Base-by-base conservation (phyloP, 2,797 vertebrate species). In the Gymnoscopelus microlampas region DNA sequence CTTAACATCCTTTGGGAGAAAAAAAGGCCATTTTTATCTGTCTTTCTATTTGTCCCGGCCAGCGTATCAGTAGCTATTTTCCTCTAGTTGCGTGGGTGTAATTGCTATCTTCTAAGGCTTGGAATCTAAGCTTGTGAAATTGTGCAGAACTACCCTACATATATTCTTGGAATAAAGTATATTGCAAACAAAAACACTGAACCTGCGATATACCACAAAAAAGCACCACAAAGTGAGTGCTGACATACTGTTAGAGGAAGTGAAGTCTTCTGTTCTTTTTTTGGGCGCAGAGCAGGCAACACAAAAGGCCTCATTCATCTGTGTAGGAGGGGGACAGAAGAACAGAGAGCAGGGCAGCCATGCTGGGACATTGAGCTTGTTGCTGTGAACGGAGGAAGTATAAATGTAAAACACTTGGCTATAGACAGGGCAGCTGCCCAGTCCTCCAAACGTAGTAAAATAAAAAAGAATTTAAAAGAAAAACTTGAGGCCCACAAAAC, bases 251-350 rank as follows among this genome's bases (percentile, higher is more conserved):
- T 24, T 50, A 85, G 71, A 77, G 75, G 82, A 89, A 85, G 74
- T 71, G 7, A 73, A 68, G 64, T 9, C 60, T 73, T 69, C 62
- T 66, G 44, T 82, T 89, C 82, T 82, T 56, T 26, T 78, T 73
- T 85, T 77, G 39, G 39, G 14, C 54, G 78, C 53, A 7, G 19
- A 54, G 47, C 11, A 4, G 44, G 15, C 14, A 32, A 44, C 0
- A 89, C 70, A 86, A 85, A 85, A 83, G 70, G 50, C 48, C 66
- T 65, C 71, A 71, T 86, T 88, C 70, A 84, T 78, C 15, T 15
- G 26, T 13, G 53, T 56, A 10, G 23, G 19, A 29, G 24, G 24
- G 23, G 44, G 9, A 8, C 23, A 55, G 65, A 15, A 15, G 49
- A 68, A 59, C 51, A 48, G 7, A 61, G 51, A 0, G 0, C 24